Conservation (phyloP, 2,797 vertebrate genomes). For the Cottoperca gobio region DNA sequence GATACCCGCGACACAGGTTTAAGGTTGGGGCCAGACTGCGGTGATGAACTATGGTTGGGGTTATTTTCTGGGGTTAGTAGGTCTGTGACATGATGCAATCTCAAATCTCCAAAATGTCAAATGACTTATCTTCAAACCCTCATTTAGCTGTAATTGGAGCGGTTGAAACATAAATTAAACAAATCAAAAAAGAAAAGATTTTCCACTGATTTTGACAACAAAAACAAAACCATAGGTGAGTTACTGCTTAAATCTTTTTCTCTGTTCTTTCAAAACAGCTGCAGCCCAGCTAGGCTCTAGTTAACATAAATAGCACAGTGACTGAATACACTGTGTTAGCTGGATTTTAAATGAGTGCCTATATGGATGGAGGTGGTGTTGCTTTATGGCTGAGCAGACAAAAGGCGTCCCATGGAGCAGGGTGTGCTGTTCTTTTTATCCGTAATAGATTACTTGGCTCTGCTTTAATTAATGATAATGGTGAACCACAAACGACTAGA, state of each 20-base stretch:
- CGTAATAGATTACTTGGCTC: conserved; percentile 47
- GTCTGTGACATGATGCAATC: neutral
- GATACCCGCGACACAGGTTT: neutral
- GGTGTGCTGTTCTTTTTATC: conserved; percentile 35
- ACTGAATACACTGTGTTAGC: conserved; percentile 25
- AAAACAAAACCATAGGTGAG: neutral
- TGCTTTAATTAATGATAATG: conserved; percentile 61
- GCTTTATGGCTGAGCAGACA: conserved; percentile 49
- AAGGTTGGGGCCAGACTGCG: neutral
- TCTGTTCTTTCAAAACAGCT: conserved; percentile 1
- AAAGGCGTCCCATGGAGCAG: conserved; percentile 33
- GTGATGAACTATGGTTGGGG: neutral
- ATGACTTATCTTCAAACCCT: neutral
- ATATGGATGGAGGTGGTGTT: conserved; percentile 30
- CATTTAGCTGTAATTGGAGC: neutral
- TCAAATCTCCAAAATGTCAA: neutral
- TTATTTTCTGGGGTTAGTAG: neutral
- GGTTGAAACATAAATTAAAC: conserved; percentile 2
- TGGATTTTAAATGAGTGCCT: conserved; percentile 40
- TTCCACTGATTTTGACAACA: neutral
- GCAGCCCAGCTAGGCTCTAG: conserved; percentile 21
- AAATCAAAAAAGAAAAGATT: neutral
- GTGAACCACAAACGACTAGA: conserved; percentile 61
- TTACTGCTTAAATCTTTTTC: neutral
- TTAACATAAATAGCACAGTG: conserved; percentile 25